Percentiles rank a stretch among this genome's conserved stretches.
Conservation (phyloP, 2,888 invertebrate genomes). For the Nasonovia ribisnigri region DNA sequence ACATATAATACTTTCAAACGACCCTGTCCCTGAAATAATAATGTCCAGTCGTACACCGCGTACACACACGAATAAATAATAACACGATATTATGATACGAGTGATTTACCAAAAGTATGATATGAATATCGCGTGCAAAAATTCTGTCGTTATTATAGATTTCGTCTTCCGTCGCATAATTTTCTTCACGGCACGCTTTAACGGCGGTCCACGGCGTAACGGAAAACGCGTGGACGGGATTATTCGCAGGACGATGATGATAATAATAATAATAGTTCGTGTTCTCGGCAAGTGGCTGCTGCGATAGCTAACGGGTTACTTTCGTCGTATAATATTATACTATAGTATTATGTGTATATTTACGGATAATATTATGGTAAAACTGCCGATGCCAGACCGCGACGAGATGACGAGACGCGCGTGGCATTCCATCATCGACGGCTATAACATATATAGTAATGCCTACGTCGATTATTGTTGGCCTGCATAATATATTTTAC, state of each 20-base stretch:
- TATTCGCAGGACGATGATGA: not conserved
- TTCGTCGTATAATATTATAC: not conserved
- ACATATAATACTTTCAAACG: not conserved
- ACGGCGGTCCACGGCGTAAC: not conserved
- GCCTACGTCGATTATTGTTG: not conserved
- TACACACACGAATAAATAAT: not conserved
- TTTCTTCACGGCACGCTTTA: not conserved
- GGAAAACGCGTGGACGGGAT: slow-evolving; percentile 23
- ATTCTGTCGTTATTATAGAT: not conserved
- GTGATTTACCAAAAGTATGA: too few species aligned
- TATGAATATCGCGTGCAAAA: not conserved
- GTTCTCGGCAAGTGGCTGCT: not conserved
- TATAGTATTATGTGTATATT: not conserved
- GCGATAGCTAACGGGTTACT: slow-evolving; percentile 36
- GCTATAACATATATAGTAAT: not conserved
- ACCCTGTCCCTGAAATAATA: not conserved
- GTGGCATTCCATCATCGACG: slow-evolving; percentile 7
- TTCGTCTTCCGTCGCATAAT: not conserved
- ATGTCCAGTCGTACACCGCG: not conserved
- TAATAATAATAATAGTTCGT: not conserved
- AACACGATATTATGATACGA: not conserved
- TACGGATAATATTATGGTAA: not conserved
- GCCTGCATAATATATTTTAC: not conserved
- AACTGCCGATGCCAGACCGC: not conserved
- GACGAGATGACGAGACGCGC: not conserved